phyloP scores from a whole-genome alignment of 2,888 invertebrate species.

The Acrobasis consociella region DNA sequence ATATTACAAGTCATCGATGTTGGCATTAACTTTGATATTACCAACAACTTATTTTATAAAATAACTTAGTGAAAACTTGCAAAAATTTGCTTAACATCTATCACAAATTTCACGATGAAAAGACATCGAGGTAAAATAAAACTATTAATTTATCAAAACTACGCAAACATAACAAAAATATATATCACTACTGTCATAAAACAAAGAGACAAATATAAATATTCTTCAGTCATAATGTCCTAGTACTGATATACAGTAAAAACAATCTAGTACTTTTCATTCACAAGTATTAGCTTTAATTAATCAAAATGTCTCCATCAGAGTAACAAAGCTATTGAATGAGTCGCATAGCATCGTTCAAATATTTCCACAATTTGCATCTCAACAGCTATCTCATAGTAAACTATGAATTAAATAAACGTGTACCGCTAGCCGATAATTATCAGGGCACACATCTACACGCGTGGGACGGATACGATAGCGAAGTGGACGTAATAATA shows the following conservation, averaged over 20 bases:
- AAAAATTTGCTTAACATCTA: no score
- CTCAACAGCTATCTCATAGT: constrained; percentile 41
- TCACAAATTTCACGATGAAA: no score
- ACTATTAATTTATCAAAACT: no score
- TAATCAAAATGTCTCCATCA: neutral
- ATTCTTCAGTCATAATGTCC: neutral
- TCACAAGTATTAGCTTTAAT: no score
- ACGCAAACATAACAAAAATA: no score
- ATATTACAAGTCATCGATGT: no score
- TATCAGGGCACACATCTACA: constrained; percentile 54
- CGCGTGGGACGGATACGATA: constrained; percentile 55
- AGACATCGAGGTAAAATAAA: no score
- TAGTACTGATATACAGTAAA: neutral
- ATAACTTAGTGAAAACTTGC: no score
- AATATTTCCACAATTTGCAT: constrained; percentile 62
- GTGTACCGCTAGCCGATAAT: constrained; percentile 74
- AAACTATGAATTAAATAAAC: constrained; percentile 46
- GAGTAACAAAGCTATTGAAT: neutral
- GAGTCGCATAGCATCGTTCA: constrained; percentile 27
- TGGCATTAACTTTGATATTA: no score
- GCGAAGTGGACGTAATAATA: constrained; percentile 73
- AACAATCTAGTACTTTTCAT: neutral
- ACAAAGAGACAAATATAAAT: no score
- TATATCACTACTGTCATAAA: no score
- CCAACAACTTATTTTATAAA: no score